Evolutionary conservation across 64 coral and sea anemone genomes (phyloP).

Genomic region (Acropora yongei): DNA sequence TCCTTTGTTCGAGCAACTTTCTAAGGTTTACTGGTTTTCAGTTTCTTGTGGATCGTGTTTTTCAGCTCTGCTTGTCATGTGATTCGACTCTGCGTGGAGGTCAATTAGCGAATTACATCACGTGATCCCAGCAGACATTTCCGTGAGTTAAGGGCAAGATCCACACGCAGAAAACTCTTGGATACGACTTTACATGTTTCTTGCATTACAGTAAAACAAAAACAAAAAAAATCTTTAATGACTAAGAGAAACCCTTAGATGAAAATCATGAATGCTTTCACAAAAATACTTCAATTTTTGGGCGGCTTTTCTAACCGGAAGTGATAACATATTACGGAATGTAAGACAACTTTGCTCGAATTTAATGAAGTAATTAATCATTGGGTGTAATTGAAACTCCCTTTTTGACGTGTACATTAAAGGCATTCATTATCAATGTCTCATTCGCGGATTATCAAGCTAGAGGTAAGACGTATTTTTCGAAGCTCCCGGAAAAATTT

Average conservation of each 20-base stretch:
- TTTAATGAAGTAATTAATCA: not conserved
- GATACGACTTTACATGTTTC: no score
- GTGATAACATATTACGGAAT: not conserved
- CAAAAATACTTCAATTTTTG: not conserved
- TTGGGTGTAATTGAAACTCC: not conserved
- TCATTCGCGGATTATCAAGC: conserved; percentile 2
- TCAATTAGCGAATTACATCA: conserved; percentile 11
- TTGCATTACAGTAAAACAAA: not conserved
- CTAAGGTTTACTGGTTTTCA: not conserved
- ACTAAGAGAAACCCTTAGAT: not conserved
- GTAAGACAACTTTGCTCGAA: not conserved
- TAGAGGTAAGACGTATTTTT: conserved; percentile 30
- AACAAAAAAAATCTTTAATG: not conserved
- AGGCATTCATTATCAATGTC: not conserved
- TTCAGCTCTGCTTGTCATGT: not conserved
- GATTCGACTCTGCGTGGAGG: not conserved
- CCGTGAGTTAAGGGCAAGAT: no score
- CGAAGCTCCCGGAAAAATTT: not conserved
- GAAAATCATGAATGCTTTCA: no score
- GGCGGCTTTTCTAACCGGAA: not conserved
- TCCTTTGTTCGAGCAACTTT: conserved; percentile 4
- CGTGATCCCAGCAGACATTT: not conserved
- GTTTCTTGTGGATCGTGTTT: not conserved
- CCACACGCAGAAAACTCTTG: not conserved
- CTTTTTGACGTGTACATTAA: not conserved